phyloP scores from a whole-genome alignment of 2,113 vertebrate species.

The Cricetomys ansorgei region DNA sequence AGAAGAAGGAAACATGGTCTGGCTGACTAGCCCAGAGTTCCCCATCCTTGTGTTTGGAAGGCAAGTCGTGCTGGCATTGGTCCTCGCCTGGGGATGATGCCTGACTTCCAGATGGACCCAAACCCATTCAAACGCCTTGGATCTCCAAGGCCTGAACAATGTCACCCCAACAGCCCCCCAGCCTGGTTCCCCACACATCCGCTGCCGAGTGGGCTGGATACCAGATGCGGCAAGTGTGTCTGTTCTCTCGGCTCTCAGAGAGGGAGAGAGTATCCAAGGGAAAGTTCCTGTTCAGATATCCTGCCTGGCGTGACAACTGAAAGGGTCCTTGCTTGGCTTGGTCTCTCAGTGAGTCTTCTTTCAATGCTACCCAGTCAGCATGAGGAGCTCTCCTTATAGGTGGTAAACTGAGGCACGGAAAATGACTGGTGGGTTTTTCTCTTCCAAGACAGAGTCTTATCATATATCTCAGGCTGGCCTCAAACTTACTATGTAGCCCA shows the following conservation, averaged over 20 bases:
- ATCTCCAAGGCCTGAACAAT: conserved; percentile 26
- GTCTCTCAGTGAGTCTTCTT: not conserved
- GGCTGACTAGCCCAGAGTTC: not conserved
- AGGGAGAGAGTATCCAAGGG: not conserved
- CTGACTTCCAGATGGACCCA: conserved; percentile 19
- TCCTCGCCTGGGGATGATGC: not conserved
- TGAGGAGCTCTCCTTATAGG: not conserved
- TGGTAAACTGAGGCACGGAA: not conserved
- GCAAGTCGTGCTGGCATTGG: not conserved
- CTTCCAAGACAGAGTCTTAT: not conserved
- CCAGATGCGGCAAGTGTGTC: conserved; percentile 53
- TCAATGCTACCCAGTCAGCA: too few relatives aligned
- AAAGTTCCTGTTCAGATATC: not conserved
- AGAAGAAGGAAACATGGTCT: not conserved
- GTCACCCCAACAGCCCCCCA: not conserved
- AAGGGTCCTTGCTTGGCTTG: not conserved
- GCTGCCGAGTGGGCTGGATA: not conserved
- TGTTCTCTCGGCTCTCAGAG: not conserved
- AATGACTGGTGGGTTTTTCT: not conserved
- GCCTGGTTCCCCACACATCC: not conserved
- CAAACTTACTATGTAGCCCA: not conserved
- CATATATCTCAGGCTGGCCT: not conserved
- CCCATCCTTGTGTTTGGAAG: not conserved
- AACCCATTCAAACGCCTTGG: not conserved
- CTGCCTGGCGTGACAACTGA: not conserved